Base-by-base conservation (phyloP, 2,888 invertebrate species). In the Drosophila histrio region DNA sequence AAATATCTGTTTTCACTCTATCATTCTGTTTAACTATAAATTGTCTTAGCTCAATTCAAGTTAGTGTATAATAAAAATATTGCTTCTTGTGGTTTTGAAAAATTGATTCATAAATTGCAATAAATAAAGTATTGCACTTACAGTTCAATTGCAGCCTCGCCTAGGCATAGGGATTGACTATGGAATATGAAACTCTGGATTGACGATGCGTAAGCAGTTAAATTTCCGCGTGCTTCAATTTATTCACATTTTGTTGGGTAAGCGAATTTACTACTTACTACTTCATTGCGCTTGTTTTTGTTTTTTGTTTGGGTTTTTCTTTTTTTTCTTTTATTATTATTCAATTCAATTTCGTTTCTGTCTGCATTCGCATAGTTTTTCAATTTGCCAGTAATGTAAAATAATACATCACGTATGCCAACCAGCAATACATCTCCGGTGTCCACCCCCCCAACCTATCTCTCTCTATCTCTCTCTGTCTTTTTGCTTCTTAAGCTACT, bases 401-500 rank as follows among this genome's bases (percentile, higher is more conserved):
- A 75, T 79, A 77, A 75, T 79, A 77, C 67, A 77, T 77, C 77
- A 77, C 79, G 75, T 67, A 70, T 77, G 65, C 75, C 67, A 56
- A 44, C 39, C 32, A 13, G 46, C 21, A 43, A 58, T 49, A 24
- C 34, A 32, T 47, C 50, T 17, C 41, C 17, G 41, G 9, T 17
- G 17, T 19, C 21, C 19, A 1, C 3, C 1, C 19, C 1, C 11
- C 2, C 19, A 2, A 11, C 34, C 50, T 36, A 36, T 34, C 19
- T 38, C 50, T 17, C 11, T 8, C 26, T 36, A 15, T 56, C 11
- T 17, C 1, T 15, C 6, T 39, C 21, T 21, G 17, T 44, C 41
- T 26, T n/a, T 24, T 5, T 19, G 28, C 15, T 30, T 19, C 13
- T 41, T 9, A 28, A 17, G 15, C 39, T 15, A 1, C 21, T 44